A percentile compares a stretch with the other conserved stretches of the same genome.
phyloP scores from a whole-genome alignment of 1,140 invertebrate genomes.

The Anadara kagoshimensis region DNA sequence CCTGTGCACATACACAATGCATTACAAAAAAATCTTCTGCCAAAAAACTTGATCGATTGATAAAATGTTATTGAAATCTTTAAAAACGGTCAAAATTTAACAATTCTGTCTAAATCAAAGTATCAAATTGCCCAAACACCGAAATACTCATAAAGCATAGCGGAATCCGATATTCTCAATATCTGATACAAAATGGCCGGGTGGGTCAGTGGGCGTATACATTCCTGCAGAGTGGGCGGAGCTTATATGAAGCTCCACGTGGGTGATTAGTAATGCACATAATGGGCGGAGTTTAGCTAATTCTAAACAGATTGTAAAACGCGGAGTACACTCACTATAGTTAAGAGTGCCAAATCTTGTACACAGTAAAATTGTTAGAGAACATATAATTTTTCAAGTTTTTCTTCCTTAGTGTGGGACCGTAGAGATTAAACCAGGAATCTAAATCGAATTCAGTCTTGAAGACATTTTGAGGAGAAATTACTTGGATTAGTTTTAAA shows the following conservation, averaged over 20 bases:
- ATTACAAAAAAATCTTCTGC: too few relatives aligned
- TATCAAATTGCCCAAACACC: constrained; percentile 16
- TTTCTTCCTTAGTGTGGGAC: not conserved
- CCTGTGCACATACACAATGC: too few relatives aligned
- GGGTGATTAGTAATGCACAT: constrained; percentile 18
- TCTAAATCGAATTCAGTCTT: too few relatives aligned
- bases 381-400: not conserved
- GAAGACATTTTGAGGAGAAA: not conserved
- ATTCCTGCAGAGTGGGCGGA: constrained; percentile 10
- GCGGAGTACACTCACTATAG: constrained; percentile 1
- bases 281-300: constrained; percentile 15
- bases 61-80: too few relatives aligned
- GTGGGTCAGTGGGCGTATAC: not conserved
- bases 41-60: too few relatives aligned
- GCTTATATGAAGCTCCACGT: constrained; percentile 17
- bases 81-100: not conserved
- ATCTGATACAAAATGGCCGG: constrained; percentile 5
- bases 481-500: constrained; percentile 13
- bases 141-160: constrained; percentile 3
- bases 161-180: not conserved
- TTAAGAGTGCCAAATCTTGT: constrained; percentile 18
- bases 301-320: constrained; percentile 32
- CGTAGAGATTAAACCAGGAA: too few relatives aligned
- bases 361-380: constrained; percentile 3
- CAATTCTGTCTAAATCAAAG: constrained; percentile 1